Evolutionary conservation across 2,113 vertebrate species (phyloP), one percentile per base, ranked within the genome.

Genomic region (Bolborhynchus lineola): DNA sequence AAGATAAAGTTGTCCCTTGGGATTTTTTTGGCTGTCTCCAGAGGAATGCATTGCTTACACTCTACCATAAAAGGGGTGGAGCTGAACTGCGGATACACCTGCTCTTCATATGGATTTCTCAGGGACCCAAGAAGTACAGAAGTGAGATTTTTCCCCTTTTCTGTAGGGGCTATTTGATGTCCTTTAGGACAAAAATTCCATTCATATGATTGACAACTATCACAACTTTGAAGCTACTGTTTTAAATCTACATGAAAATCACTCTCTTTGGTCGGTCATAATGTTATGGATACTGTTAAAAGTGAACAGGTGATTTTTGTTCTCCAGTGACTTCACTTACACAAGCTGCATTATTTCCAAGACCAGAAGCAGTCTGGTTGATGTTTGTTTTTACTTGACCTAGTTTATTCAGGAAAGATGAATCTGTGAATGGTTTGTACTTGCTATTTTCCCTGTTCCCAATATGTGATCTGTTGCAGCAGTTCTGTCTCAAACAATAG

Each of bases 391-490:
- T 93, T 12, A 57, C 29, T 72, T 5, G 5, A 52, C 3, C 21
- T 69, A 41, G 6, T 69, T 82, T 52, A 49, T 65, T 55, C 13
- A 14, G 49, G 46, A 29, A 78, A 26, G 16, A 75, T n/a, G n/a
- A 64, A 52, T 55, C 11, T 19, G 9, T 64, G 29, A 4, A 5
- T 20, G 4, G 1, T 42, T 1, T 6, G 13, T 67, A 31, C 17
- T 29, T n/a, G 5, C 13, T 79, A 52, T 64, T 64, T 16, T 85
- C 5, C 15, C 7, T 6, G 13, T 62, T 77, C 31, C n/a, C n/a
- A 62, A 41, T 12, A 28, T 0, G 0, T 10, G 7, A 8, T 33
- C 8, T 44, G n/a, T 19, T 86, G 11, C 47, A 88, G 18, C 23
- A 68, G 5, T 25, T 18, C 17, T 88, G 35, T 52, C 33, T 71